Percentiles rank a stretch among this genome's conserved stretches.
These are phyloP conservation scores for Cassiopea xamachana DNA, from an alignment of 30 jellyfish, hydroid and myxozoan species.

Conservation along the genomic window DNA sequence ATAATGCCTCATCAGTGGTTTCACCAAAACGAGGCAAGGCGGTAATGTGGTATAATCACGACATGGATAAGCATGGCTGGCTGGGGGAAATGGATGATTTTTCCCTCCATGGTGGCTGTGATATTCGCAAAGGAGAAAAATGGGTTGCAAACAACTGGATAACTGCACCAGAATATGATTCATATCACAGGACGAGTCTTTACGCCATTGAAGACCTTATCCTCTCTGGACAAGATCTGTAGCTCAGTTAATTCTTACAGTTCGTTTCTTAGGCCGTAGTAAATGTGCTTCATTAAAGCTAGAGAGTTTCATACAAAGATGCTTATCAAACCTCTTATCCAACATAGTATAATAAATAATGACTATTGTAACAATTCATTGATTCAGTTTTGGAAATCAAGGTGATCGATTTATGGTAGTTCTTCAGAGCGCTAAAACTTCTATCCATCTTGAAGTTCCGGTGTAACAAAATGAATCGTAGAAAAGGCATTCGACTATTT, in stretches of 20 bases:
- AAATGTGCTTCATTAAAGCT: too few species aligned
- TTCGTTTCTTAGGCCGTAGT: too few species aligned
- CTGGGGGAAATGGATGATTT: slow-evolving; percentile 86
- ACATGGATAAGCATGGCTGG: slow-evolving; percentile 93
- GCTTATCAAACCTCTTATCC: too few species aligned
- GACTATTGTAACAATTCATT: too few species aligned
- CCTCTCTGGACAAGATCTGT: slow-evolving; percentile 57
- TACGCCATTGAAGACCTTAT: slow-evolving; percentile 77
- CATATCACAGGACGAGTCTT: slow-evolving; percentile 91
- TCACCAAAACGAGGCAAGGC: slow-evolving; percentile 98
- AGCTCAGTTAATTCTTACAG: not conserved
- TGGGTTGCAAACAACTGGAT: slow-evolving; percentile 98
- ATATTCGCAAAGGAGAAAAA: slow-evolving; percentile 88
- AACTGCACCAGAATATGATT: slow-evolving; percentile 92
- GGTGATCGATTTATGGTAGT: too few species aligned
- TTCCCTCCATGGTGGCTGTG: slow-evolving; percentile 98
- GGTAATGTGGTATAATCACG: slow-evolving; percentile 98
- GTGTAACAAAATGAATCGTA: too few species aligned
- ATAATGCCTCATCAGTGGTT: slow-evolving; percentile 84
- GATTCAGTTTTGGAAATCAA: too few species aligned
- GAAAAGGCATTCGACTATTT: too few species aligned
- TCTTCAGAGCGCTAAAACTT: too few species aligned
- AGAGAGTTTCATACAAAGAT: too few species aligned
- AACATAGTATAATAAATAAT: too few species aligned
- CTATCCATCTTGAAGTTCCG: too few species aligned